Percentiles rank a stretch among this genome's conserved stretches.
Evolutionary conservation across 2,888 invertebrate genomes (phyloP).

Genomic region (Agrotis segetum): DNA sequence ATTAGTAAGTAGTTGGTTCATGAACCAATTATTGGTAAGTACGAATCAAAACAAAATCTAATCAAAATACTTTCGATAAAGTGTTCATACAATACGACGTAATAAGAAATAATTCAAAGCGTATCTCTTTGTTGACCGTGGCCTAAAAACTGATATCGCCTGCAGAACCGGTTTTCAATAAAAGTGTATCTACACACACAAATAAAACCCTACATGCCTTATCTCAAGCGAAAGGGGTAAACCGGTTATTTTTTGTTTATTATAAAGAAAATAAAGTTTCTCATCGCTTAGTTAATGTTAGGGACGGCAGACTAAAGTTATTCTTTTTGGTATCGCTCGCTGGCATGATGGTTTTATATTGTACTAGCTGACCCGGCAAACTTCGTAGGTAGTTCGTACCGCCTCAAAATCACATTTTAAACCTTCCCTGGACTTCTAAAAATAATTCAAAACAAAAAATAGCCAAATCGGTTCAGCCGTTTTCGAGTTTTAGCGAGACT

Average conservation of each 20-base stretch:
- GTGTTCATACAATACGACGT: background rate
- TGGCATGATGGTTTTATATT: too few species aligned
- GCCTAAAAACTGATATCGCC: constrained; percentile 41
- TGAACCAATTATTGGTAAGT: constrained; percentile 30
- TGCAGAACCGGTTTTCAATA: constrained; percentile 27
- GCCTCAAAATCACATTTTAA: too few species aligned
- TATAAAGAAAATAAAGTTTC: background rate
- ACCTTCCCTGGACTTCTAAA: too few species aligned
- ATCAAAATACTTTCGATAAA: constrained; percentile 26
- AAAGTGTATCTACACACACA: constrained; percentile 17
- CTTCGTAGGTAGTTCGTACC: too few species aligned
- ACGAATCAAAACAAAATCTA: constrained; percentile 22
- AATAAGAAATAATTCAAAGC: constrained; percentile 8
- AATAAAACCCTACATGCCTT: constrained; percentile 2
- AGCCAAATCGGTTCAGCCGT: too few species aligned
- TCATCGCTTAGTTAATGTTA: background rate
- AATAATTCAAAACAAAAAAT: too few species aligned
- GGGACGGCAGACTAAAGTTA: too few species aligned
- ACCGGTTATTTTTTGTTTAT: background rate
- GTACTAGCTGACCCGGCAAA: too few species aligned
- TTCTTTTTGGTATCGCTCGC: too few species aligned
- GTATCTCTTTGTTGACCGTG: constrained; percentile 27
- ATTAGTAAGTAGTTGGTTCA: background rate
- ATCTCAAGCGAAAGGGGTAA: background rate
- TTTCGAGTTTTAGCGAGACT: too few species aligned